Evolutionary conservation across 2,888 invertebrate genomes (phyloP), one percentile per base, ranked within the genome.

Genomic region (Drosophila pegasa): DNA sequence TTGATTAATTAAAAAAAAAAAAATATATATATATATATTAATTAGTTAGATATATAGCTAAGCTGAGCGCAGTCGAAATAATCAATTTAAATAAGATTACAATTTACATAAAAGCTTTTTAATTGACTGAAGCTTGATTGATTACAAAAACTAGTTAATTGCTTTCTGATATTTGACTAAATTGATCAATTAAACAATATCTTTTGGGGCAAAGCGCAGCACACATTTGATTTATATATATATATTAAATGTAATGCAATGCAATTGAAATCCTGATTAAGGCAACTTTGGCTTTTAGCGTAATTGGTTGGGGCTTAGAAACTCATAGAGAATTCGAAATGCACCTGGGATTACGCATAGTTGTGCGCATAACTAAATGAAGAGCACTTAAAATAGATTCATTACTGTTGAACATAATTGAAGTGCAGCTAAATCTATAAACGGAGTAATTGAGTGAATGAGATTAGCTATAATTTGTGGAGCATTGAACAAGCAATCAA

Each of bases 11-110:
- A 29, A 29, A 45, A 18, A 3, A 29, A 10, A 6, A 18, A 6
- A 1, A 41, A 22, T 12, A 22, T 12, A 10, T 9, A 25, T 3
- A 25, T 40, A 20, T 3, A 14, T 14, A 43, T 43, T 27, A 29
- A 45, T 27, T 45, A 45, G 27, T 9, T 27, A 6, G 27, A 16
- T 10, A 3, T 29, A 16, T 9, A 29, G 29, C 45, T 45, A 45
- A 45, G 29, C 16, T 45, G 29, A 16, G 16, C 5, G n/a, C 45
- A 25, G n/a, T 25, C 25, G 8, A 43, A 10, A 22, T 25, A 43
- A 45, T 45, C 25, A 45, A 45, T 45, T 45, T 45, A 10, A 45
- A 45, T 45, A 10, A 6, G 27, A 16, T 27, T 16, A 16, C 5
- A 16, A 25, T 16, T 43, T 27, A 7, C 1, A 29, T 27, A 12